A percentile compares a stretch with the other conserved stretches of the same genome.
phyloP scores from a whole-genome alignment of 2,797 vertebrate species.

The Natrix natrix region DNA sequence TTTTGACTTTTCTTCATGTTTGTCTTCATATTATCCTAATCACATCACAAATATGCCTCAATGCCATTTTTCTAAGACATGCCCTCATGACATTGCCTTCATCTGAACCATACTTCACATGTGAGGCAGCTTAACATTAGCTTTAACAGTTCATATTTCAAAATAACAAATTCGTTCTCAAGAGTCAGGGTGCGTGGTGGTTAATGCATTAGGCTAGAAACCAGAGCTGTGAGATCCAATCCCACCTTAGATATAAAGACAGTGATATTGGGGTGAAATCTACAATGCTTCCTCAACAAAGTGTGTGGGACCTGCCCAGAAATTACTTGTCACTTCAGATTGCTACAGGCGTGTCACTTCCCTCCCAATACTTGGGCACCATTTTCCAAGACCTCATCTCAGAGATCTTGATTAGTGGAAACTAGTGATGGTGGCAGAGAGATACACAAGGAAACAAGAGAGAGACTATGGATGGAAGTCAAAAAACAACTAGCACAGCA shows the following conservation, averaged over 20 bases:
- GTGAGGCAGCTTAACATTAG: neutral
- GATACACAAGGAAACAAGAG: neutral
- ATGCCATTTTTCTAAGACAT: neutral
- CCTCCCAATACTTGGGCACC: neutral
- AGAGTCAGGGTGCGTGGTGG: neutral
- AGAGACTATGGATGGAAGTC: neutral
- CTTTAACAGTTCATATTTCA: neutral
- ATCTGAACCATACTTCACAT: neutral
- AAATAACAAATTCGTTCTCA: neutral
- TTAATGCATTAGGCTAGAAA: neutral
- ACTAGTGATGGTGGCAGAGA: neutral
- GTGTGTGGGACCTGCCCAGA: neutral
- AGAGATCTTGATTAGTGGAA: neutral
- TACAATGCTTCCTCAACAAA: neutral
- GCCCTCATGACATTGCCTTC: neutral
- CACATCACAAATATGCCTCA: neutral
- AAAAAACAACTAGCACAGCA: neutral
- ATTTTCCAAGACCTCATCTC: neutral
- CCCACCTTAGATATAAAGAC: neutral
- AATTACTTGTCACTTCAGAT: neutral
- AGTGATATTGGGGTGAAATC: neutral
- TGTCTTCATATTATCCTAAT: neutral
- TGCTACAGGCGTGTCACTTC: neutral
- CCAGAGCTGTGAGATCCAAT: neutral
- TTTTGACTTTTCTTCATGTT: neutral